Conservation (phyloP, 1,140 invertebrate species). For the Euura lappo region DNA sequence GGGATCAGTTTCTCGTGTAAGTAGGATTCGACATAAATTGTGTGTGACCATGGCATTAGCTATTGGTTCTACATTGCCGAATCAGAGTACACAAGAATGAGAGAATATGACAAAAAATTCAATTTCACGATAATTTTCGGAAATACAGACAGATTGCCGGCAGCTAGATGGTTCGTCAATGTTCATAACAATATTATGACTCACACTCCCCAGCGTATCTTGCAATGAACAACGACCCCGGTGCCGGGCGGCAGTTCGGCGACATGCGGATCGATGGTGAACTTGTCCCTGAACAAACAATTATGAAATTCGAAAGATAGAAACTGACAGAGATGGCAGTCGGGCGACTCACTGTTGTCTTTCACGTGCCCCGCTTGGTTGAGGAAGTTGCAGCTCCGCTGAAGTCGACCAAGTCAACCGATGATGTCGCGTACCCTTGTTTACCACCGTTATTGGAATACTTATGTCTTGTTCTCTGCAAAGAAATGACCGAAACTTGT, state of each 20-base stretch:
- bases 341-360: constrained; percentile 23
- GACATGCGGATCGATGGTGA: constrained; percentile 32
- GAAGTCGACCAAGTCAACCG: constrained; percentile 44
- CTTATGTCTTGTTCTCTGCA: constrained; percentile 45
- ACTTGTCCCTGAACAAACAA: constrained; percentile 30
- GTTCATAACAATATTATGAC: constrained; percentile 24
- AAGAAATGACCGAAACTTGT: no score
- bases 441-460: constrained; percentile 47
- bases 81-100: no score
- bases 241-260: constrained; percentile 32
- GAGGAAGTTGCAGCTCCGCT: constrained; percentile 23
- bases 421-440: constrained; percentile 46
- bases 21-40: no score
- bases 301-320: no score
- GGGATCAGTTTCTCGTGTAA: no score
- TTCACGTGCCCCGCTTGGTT: constrained; percentile 11
- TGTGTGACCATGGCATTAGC: no score
- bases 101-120: no score
- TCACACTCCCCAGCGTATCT: constrained; percentile 38
- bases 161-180: no score
- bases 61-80: no score
- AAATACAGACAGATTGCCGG: no score
- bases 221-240: constrained; percentile 30
- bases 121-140: no score
- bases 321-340: not conserved